phyloP scores from a whole-genome alignment of 2,888 invertebrate genomes.

The Lithophane leautieri region DNA sequence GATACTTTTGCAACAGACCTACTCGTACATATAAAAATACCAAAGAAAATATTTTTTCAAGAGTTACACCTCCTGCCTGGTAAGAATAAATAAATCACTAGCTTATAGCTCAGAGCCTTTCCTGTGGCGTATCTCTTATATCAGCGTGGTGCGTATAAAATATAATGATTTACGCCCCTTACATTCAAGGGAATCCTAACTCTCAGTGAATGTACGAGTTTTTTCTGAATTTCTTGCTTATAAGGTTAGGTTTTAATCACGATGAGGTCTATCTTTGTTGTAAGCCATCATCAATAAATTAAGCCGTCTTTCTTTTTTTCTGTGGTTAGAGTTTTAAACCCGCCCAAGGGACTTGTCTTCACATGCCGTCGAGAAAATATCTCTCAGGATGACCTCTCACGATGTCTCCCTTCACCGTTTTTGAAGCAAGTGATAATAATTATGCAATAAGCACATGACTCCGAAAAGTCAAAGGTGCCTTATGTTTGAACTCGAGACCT shows the following conservation, averaged over 20 bases:
- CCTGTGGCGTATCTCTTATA: slow-evolving; percentile 35
- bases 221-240: neutral
- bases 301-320: too few species aligned
- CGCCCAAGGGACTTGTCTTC: too few species aligned
- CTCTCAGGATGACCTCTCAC: too few species aligned
- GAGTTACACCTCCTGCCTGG: neutral
- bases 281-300: too few species aligned
- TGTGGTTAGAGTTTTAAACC: too few species aligned
- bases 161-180: slow-evolving; percentile 39
- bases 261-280: too few species aligned
- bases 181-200: slow-evolving; percentile 13
- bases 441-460: too few species aligned
- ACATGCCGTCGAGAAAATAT: too few species aligned
- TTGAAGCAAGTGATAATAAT: too few species aligned
- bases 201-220: slow-evolving; percentile 6
- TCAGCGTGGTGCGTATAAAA: slow-evolving; percentile 41
- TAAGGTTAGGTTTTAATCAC: neutral
- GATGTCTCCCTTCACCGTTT: too few species aligned
- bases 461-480: too few species aligned
- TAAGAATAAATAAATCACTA: slow-evolving; percentile 47
- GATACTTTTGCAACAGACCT: neutral
- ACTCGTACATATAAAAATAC: neutral
- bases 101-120: slow-evolving; percentile 29
- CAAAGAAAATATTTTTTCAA: neutral
- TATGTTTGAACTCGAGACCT: too few species aligned